Evolutionary conservation across 2,797 vertebrate genomes (phyloP).

Genomic region (Bradypus variegatus): DNA sequence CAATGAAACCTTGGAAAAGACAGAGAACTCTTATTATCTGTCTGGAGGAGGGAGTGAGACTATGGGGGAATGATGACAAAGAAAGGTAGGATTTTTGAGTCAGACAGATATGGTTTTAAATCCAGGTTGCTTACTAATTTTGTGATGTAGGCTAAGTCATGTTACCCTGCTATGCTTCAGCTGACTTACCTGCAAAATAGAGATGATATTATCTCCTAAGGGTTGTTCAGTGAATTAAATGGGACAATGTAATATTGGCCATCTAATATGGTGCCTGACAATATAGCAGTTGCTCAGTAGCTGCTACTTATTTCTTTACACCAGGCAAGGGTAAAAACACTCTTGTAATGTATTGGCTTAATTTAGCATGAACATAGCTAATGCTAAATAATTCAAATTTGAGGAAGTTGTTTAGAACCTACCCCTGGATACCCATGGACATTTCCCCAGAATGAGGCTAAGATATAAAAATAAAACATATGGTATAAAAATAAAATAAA

Average conservation of each 20-base stretch:
- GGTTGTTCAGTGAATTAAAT: not conserved
- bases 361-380: not conserved
- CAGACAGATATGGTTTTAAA: not conserved
- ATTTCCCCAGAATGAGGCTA: not conserved
- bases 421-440: fast-evolving
- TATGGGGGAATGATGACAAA: not conserved
- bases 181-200: not conserved
- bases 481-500: no score
- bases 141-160: not conserved
- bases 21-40: not conserved
- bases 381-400: not conserved
- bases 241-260: not conserved
- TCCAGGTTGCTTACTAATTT: not conserved
- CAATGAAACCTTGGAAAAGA: not conserved
- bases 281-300: not conserved
- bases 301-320: not conserved
- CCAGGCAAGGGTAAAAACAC: not conserved
- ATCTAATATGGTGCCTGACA: not conserved
- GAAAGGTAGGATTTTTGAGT: not conserved
- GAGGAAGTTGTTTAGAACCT: not conserved
- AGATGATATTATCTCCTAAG: not conserved
- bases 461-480: not conserved
- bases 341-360: not conserved
- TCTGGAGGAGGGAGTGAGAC: not conserved
- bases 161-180: not conserved